phyloP scores from a whole-genome alignment of 1,140 invertebrate genomes.

The Sitobion miscanthi region DNA sequence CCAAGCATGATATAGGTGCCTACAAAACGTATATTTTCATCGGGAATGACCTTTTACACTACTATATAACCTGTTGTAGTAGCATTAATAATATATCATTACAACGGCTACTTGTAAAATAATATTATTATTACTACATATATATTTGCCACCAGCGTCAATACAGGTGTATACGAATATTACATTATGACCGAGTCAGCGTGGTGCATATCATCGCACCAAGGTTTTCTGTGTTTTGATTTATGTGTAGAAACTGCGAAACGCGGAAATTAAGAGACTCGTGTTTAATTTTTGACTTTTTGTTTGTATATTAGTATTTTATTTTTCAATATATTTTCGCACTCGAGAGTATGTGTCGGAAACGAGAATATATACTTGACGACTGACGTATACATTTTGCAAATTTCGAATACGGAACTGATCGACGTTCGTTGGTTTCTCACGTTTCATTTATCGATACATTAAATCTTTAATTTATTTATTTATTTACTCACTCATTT shows the following conservation, averaged over 20 bases:
- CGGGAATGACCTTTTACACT: not conserved
- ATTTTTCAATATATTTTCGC: not conserved
- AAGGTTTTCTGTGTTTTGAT: slow-evolving; percentile 7
- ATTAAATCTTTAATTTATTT: not conserved
- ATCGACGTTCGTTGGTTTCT: not conserved
- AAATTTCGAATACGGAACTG: not conserved
- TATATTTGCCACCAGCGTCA: not conserved
- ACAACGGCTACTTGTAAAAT: not conserved
- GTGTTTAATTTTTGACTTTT: not conserved
- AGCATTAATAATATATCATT: slow-evolving; percentile 17
- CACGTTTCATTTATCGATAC: not conserved
- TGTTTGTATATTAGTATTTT: not conserved
- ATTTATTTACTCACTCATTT: no score
- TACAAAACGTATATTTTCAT: not conserved
- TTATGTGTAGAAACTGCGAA: not conserved
- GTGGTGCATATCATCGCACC: not conserved
- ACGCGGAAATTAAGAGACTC: slow-evolving; percentile 1
- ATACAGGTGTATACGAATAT: not conserved
- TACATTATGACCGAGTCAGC: slow-evolving; percentile 6
- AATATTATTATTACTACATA: not conserved
- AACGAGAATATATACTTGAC: not conserved
- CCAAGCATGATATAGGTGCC: not conserved
- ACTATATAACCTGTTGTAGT: not conserved
- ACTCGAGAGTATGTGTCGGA: not conserved
- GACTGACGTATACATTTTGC: not conserved